Conservation (phyloP, 2,888 invertebrate genomes). For the Leptinotarsa rubiginosa region DNA sequence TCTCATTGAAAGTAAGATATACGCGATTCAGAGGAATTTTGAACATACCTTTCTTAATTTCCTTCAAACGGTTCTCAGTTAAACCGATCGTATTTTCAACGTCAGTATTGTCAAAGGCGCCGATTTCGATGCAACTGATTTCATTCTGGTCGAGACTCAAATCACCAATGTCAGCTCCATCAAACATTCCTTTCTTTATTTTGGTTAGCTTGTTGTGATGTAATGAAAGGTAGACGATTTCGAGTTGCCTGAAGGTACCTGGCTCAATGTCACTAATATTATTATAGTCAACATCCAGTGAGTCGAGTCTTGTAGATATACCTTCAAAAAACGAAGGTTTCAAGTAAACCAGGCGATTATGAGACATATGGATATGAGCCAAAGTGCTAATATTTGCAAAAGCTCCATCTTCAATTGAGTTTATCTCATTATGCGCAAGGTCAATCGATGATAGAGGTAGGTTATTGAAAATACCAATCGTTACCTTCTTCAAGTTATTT, state of each 20-base stretch:
- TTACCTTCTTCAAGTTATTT: no score
- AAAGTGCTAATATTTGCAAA: neutral
- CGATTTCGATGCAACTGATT: slow-evolving; percentile 21
- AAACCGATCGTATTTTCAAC: neutral
- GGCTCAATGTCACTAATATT: slow-evolving; percentile 6
- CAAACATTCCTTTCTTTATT: slow-evolving; percentile 20
- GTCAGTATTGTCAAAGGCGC: slow-evolving; percentile 11
- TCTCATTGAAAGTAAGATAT: neutral
- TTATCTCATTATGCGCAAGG: no score
- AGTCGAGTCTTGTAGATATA: neutral
- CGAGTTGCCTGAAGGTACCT: slow-evolving; percentile 1
- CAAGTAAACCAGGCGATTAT: slow-evolving; percentile 13
- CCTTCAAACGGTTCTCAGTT: slow-evolving; percentile 4
- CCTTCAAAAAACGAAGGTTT: slow-evolving; percentile 19
- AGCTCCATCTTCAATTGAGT: neutral
- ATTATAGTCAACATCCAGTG: neutral
- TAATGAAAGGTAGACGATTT: neutral
- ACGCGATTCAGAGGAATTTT: neutral
- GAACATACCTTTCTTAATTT: slow-evolving; percentile 3
- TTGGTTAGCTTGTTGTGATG: neutral
- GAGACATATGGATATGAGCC: neutral
- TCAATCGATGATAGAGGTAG: no score
- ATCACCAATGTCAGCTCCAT: neutral
- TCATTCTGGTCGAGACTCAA: slow-evolving; percentile 9
- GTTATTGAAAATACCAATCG: no score